Evolutionary conservation across 2,888 invertebrate species (phyloP).

Genomic region (Caenorhabditis sulstoni): DNA sequence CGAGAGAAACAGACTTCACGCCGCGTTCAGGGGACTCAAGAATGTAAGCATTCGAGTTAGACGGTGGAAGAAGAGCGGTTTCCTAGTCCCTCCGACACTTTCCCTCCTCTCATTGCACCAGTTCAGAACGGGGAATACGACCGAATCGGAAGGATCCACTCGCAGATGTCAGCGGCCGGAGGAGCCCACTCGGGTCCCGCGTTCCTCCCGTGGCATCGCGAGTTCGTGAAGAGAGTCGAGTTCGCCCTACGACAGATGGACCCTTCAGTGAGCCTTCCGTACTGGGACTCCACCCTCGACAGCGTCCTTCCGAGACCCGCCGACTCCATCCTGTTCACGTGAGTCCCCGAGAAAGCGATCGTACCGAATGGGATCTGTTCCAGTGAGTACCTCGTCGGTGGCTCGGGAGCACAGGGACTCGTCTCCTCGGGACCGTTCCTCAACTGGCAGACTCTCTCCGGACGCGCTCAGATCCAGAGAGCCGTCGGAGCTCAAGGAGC

Average conservation of each 20-base stretch:
- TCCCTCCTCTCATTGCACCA: no score
- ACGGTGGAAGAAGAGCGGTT: no score
- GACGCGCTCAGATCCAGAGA: conserved; percentile 63
- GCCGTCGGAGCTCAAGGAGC: conserved; percentile 70
- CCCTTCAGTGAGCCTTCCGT: conserved; percentile 68
- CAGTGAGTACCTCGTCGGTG: conserved; percentile 58
- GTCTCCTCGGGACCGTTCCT: conserved; percentile 71
- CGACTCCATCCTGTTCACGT: conserved; percentile 72
- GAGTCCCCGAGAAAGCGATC: background rate
- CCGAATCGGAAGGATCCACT: conserved; percentile 71
- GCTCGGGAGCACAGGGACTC: conserved; percentile 31
- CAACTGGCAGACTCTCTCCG: conserved; percentile 70
- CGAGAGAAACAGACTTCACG: conserved; percentile 70
- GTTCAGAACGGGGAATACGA: conserved; percentile 67
- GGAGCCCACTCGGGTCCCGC: conserved; percentile 78
- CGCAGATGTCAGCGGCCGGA: conserved; percentile 70
- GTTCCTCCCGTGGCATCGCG: conserved; percentile 78
- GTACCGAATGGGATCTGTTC: background rate
- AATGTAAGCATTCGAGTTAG: conserved; percentile 49
- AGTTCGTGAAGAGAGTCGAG: conserved; percentile 70
- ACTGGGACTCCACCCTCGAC: conserved; percentile 72
- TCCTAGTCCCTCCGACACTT: background rate
- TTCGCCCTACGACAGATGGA: conserved; percentile 73
- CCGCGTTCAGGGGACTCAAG: conserved; percentile 59
- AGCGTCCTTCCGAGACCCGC: conserved; percentile 65